These are phyloP conservation scores for Agapornis roseicollis DNA, from an alignment of 2,113 vertebrate species.

Conservation along the genomic window DNA sequence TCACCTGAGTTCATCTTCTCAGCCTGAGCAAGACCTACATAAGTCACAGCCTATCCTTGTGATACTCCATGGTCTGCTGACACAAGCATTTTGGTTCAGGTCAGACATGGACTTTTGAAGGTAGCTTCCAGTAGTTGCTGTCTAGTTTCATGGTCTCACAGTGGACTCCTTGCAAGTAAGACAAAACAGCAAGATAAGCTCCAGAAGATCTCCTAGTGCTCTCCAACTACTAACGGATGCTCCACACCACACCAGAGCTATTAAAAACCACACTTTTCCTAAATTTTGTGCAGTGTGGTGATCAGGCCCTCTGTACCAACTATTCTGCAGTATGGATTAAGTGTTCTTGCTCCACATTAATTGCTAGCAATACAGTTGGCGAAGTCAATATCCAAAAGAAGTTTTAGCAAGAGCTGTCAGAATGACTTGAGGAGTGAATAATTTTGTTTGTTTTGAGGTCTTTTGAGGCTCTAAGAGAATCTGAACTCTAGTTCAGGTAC, in stretches of 20 bases:
- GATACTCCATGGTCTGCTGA: not conserved
- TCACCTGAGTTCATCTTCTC: not conserved
- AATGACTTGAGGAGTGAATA: not conserved
- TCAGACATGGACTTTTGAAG: not conserved
- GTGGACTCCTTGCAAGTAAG: not conserved
- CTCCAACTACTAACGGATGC: not conserved
- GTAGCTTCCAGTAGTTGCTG: not conserved
- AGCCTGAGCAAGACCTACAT: not conserved
- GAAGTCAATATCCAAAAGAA: not conserved
- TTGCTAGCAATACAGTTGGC: not conserved
- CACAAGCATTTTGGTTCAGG: not conserved
- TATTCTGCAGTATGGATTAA: too few species aligned
- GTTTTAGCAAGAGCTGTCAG: not conserved
- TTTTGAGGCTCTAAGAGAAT: not conserved
- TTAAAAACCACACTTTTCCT: rapidly evolving
- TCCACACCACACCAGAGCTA: not conserved
- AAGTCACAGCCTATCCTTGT: not conserved
- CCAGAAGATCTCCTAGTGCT: not conserved
- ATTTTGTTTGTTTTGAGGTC: not conserved
- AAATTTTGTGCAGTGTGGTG: not conserved
- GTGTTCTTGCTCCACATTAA: not conserved
- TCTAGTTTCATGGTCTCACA: not conserved
- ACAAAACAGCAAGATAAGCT: not conserved
- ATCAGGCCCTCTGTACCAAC: not conserved
- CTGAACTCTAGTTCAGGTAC: not conserved